Evolutionary conservation across 2,113 vertebrate genomes (phyloP).

Genomic region (Ammodramus savannarum): DNA sequence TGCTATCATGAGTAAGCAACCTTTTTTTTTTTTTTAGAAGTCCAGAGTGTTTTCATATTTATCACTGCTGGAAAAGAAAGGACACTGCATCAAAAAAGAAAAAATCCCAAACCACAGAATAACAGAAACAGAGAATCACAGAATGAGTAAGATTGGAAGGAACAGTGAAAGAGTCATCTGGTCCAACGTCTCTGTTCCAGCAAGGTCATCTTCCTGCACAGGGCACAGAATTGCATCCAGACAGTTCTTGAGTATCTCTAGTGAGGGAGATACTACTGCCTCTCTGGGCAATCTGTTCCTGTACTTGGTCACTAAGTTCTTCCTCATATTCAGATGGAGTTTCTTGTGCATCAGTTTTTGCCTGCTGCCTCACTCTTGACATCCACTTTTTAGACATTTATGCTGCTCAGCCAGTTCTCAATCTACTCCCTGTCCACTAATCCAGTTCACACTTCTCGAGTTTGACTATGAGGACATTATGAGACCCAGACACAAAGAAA

Average conservation of each 20-base stretch:
- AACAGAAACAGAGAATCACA: not conserved
- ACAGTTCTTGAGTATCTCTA: fast-evolving
- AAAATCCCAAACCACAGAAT: not conserved
- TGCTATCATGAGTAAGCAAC: not conserved
- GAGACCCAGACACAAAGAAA: not conserved
- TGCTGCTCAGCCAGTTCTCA: not conserved
- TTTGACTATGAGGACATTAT: not conserved
- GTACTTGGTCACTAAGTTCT: not conserved
- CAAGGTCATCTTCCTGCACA: not conserved
- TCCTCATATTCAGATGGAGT: not conserved
- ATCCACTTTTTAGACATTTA: not conserved
- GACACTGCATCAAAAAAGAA: not conserved
- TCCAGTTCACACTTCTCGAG: not conserved
- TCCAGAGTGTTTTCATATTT: not conserved
- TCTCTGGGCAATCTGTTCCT: not conserved
- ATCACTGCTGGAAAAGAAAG: not conserved
- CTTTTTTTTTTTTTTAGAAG: not conserved
- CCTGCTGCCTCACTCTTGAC: not conserved
- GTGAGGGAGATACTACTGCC: not conserved
- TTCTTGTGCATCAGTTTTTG: not conserved
- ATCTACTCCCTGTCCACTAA: too few relatives aligned
- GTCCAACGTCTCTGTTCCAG: not conserved
- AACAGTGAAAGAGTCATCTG: not conserved
- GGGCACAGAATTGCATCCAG: not conserved
- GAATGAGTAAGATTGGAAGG: not conserved